Percentiles rank a stretch among this genome's conserved stretches.
These are phyloP conservation scores for Aptenodytes forsteri DNA, from an alignment of 2,113 vertebrate genomes.

Conservation along the genomic window DNA sequence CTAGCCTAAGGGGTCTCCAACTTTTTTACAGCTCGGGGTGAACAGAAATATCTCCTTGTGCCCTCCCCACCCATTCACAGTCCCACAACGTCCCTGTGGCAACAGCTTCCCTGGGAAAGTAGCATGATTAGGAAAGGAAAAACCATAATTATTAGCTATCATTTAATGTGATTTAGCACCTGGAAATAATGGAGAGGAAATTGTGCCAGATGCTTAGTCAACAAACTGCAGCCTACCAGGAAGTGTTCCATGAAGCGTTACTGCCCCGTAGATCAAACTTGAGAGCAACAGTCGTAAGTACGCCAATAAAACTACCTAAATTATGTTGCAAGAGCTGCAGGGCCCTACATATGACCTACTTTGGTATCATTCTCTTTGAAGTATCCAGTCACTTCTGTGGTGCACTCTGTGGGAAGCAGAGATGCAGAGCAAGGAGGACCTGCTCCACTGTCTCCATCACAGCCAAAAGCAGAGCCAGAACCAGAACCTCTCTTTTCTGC, in stretches of 20 bases:
- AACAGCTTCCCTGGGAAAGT: constrained; percentile 60
- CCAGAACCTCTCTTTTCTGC: neutral
- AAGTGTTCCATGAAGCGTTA: neutral
- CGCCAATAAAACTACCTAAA: neutral
- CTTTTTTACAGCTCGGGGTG: constrained; percentile 5
- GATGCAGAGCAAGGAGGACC: neutral
- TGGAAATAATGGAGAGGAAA: constrained; percentile 34
- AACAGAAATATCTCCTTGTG: constrained; percentile 9
- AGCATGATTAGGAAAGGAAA: constrained; percentile 15
- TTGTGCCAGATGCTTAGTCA: constrained; percentile 35
- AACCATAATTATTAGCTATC: constrained; percentile 60
- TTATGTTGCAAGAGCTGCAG: neutral
- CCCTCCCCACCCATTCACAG: constrained; percentile 33
- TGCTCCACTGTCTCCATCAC: neutral
- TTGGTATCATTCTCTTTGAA: neutral
- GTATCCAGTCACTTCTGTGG: neutral
- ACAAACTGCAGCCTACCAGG: neutral
- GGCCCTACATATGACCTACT: neutral
- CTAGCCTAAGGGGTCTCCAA: constrained; percentile 47
- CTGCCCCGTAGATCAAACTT: neutral
- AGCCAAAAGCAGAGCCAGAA: neutral
- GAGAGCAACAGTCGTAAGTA: neutral
- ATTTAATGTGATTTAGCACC: constrained; percentile 49
- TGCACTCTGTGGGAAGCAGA: neutral
- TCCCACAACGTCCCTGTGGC: constrained; percentile 57